Conservation (phyloP, 2,888 invertebrate species). For the Nysson spinosus region DNA sequence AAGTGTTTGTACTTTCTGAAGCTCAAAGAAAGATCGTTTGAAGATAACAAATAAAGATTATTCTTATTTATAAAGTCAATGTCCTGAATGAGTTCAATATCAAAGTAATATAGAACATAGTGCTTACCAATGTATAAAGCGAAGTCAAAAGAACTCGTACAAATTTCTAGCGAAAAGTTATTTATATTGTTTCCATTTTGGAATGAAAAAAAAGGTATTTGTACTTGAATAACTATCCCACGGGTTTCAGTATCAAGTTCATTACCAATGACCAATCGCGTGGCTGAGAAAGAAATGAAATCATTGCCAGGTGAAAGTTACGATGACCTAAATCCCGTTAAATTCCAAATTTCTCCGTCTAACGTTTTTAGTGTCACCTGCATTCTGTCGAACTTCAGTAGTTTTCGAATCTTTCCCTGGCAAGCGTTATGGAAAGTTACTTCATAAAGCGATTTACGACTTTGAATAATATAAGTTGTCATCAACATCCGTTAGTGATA, state of each 20-base stretch:
- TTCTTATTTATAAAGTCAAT: too few relatives aligned
- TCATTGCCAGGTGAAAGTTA: conserved; percentile 37
- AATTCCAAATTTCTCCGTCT: too few relatives aligned
- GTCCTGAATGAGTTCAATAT: too few relatives aligned
- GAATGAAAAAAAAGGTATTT: background rate
- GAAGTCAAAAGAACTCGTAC: too few relatives aligned
- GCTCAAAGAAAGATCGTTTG: background rate
- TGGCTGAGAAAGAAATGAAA: background rate
- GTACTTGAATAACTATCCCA: background rate
- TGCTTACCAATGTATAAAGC: too few relatives aligned
- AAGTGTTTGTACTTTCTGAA: background rate
- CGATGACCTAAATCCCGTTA: conserved; percentile 35
- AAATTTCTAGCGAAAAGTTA: too few relatives aligned
- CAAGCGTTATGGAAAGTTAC: too few relatives aligned
- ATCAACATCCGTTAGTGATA: too few relatives aligned
- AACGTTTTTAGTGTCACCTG: background rate
- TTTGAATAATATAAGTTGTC: too few relatives aligned
- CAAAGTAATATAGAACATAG: too few relatives aligned
- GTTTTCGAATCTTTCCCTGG: background rate
- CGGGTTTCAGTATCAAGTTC: background rate
- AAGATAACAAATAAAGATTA: background rate
- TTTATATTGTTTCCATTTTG: background rate
- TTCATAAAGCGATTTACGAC: too few relatives aligned
- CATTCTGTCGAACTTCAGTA: background rate
- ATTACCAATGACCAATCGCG: background rate